Evolutionary conservation across 64 coral and sea anemone genomes (phyloP).

Genomic region (Actinia tenebrosa): DNA sequence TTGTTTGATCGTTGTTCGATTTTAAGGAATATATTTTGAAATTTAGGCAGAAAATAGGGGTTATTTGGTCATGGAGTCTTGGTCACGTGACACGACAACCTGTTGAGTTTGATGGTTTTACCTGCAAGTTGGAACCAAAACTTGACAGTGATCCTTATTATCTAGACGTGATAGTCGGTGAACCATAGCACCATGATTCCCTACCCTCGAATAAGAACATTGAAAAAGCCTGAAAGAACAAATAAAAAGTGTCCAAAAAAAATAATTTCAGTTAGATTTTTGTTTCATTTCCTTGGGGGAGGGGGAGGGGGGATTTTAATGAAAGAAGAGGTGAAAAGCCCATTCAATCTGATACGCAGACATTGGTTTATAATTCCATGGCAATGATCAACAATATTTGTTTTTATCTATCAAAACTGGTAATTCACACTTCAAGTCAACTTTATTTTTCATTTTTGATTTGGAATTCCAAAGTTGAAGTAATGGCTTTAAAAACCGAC

Average conservation of each 20-base stretch:
- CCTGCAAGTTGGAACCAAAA: constrained; percentile 1
- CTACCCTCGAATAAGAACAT: background rate
- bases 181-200: background rate
- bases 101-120: constrained; percentile 4
- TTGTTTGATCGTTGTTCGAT: background rate
- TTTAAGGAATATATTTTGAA: background rate
- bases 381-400: background rate
- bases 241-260: too few species aligned
- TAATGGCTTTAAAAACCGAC: background rate
- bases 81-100: constrained; percentile 10
- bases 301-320: too few species aligned
- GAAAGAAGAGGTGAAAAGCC: background rate
- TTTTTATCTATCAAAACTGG: background rate
- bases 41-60: background rate
- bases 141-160: constrained; percentile 18
- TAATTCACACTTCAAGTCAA: background rate
- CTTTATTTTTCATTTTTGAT: too few species aligned
- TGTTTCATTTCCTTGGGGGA: too few species aligned
- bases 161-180: background rate
- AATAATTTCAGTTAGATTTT: too few species aligned
- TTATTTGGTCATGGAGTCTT: background rate
- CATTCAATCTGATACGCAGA: background rate
- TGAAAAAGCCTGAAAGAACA: too few species aligned
- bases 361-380: background rate
- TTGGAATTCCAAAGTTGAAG: background rate